Percentiles rank a stretch among this genome's conserved stretches.
phyloP scores from a whole-genome alignment of 2,797 vertebrate species.

The Uromys caudimaculatus region DNA sequence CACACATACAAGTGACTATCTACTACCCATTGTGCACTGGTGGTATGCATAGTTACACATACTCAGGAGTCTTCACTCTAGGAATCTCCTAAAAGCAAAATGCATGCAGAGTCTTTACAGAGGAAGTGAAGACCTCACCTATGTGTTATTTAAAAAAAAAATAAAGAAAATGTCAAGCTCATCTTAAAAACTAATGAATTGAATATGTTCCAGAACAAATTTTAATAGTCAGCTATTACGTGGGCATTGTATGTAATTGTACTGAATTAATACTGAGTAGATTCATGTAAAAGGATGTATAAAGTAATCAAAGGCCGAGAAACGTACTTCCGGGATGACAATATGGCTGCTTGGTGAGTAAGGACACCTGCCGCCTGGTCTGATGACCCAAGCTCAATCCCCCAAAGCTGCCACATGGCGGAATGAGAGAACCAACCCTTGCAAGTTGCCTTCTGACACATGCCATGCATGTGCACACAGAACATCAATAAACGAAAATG shows the following conservation, averaged over 20 bases:
- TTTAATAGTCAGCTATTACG: not conserved
- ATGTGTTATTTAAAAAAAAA: not conserved
- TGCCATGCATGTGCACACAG: not conserved
- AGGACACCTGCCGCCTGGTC: not conserved
- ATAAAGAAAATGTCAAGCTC: not conserved
- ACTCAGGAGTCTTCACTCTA: not conserved
- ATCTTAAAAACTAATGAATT: not conserved
- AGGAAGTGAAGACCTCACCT: not conserved
- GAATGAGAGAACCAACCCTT: not conserved
- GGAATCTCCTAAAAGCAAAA: not conserved
- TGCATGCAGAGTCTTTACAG: not conserved
- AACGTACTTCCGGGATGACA: not conserved
- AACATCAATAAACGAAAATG: not conserved
- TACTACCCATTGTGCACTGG: not conserved
- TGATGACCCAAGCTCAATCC: not conserved
- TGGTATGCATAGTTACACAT: not conserved
- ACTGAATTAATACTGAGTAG: not conserved
- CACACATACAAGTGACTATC: not conserved
- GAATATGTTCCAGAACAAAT: conserved; percentile 6
- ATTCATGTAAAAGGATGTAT: not conserved
- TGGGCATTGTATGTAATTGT: not conserved
- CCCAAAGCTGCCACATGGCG: not conserved
- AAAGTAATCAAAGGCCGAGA: not conserved
- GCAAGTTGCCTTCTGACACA: not conserved
- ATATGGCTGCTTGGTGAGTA: not conserved